Evolutionary conservation across 2,113 vertebrate species (phyloP).

Genomic region (Rostratula benghalensis): DNA sequence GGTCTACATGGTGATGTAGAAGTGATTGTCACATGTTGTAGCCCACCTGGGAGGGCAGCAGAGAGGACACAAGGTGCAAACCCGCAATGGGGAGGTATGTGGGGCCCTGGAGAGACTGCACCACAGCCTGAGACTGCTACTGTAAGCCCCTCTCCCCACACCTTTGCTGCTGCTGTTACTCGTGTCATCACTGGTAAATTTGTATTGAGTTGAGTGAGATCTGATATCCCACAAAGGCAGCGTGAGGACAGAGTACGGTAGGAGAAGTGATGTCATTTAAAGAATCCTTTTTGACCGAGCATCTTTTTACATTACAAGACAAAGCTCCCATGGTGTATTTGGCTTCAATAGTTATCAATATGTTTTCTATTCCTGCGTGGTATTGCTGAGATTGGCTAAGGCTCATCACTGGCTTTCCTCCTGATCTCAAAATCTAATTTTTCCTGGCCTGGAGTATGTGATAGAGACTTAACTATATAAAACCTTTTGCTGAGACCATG

Average conservation of each 20-base stretch:
- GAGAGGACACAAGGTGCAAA: not conserved
- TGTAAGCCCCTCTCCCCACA: not conserved
- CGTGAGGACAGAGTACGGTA: rapidly evolving
- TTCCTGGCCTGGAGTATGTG: not conserved
- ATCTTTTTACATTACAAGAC: not conserved
- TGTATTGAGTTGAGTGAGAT: not conserved
- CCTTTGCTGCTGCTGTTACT: not conserved
- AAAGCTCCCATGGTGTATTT: not conserved
- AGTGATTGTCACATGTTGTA: rapidly evolving
- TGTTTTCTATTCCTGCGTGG: not conserved
- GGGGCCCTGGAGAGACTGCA: not conserved
- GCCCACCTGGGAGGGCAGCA: not conserved
- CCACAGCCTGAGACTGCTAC: not conserved
- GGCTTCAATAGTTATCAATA: not conserved
- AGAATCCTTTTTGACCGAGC: not conserved
- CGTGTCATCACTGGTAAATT: not conserved
- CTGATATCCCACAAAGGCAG: not conserved
- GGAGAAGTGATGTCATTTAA: not conserved
- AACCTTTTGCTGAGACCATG: not conserved
- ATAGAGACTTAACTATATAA: not conserved
- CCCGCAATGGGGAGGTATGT: rapidly evolving
- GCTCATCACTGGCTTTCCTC: not conserved
- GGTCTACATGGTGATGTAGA: rapidly evolving
- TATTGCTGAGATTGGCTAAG: not conserved
- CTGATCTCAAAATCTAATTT: not conserved